A percentile compares a stretch with the other conserved stretches of the same genome.
Evolutionary conservation across 2,113 vertebrate species (phyloP).

Genomic region (Protobothrops mucrosquamatus): DNA sequence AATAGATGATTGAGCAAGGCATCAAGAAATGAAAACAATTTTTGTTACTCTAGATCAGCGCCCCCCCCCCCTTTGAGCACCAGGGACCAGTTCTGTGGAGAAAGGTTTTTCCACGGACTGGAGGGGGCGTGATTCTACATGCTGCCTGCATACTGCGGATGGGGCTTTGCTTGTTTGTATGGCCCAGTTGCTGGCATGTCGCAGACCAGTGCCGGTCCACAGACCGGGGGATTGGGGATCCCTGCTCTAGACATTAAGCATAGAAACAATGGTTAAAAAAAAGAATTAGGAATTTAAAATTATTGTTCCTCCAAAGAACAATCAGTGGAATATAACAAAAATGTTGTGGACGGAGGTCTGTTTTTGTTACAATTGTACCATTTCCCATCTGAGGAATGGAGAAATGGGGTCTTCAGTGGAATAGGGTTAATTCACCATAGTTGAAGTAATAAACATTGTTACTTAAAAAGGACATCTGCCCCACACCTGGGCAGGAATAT

Average conservation of each 20-base stretch:
- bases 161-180: no score
- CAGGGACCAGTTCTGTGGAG: no score
- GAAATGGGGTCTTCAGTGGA: not conserved
- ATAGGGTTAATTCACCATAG: not conserved
- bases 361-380: not conserved
- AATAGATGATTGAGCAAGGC: not conserved
- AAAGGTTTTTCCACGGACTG: no score
- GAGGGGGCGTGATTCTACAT: no score
- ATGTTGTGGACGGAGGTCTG: not conserved
- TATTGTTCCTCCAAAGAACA: not conserved
- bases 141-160: no score
- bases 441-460: not conserved
- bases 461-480: not conserved
- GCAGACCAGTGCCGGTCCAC: no score
- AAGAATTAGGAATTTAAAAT: not conserved
- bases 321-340: not conserved
- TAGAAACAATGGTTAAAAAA: not conserved
- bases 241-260: not conserved
- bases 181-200: no score
- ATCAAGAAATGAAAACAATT: not conserved
- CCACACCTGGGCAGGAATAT: not conserved
- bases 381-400: not conserved
- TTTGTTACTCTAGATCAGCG: not conserved
- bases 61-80: no score
- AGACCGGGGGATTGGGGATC: no score